phyloP scores from a whole-genome alignment of 2,113 vertebrate genomes.

The Phycodurus eques region DNA sequence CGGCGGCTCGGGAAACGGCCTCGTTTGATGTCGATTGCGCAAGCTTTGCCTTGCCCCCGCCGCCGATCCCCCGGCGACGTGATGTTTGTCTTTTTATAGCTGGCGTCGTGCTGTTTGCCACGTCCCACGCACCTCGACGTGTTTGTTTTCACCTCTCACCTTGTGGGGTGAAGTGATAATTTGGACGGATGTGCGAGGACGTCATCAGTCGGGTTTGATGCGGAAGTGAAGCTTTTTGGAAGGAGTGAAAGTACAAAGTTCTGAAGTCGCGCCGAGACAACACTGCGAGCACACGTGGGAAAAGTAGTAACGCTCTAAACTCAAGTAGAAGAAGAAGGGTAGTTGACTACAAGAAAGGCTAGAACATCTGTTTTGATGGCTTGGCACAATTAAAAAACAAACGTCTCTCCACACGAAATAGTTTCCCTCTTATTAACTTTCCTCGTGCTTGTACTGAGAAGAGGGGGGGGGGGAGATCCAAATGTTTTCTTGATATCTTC shows the following conservation, averaged over 20 bases:
- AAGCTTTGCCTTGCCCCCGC: not conserved
- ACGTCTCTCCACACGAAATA: too few species aligned
- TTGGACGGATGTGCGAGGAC: constrained; percentile 14
- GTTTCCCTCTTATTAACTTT: not conserved
- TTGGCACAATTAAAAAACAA: not conserved
- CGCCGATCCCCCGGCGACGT: constrained; percentile 27
- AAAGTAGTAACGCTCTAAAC: too few species aligned
- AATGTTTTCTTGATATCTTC: too few species aligned
- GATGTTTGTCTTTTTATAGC: constrained; percentile 21
- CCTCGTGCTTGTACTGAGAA: not conserved
- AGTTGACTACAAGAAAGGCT: too few species aligned
- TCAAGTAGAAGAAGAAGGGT: too few species aligned
- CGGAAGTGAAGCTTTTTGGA: not conserved
- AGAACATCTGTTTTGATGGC: not conserved
- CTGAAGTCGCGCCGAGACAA: not conserved
- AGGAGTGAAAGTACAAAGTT: not conserved
- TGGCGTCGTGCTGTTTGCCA: not conserved
- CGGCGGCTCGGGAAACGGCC: not conserved
- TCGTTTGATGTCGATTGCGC: not conserved
- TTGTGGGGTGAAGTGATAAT: constrained; percentile 47
- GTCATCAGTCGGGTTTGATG: constrained; percentile 16
- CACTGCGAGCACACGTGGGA: too few species aligned
- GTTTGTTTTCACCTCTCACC: constrained; percentile 35
- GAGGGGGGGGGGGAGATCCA: too few species aligned
- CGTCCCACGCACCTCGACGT: constrained; percentile 20